Evolutionary conservation across 2,888 invertebrate species (phyloP).

Genomic region (Cerceris ruficornis): DNA sequence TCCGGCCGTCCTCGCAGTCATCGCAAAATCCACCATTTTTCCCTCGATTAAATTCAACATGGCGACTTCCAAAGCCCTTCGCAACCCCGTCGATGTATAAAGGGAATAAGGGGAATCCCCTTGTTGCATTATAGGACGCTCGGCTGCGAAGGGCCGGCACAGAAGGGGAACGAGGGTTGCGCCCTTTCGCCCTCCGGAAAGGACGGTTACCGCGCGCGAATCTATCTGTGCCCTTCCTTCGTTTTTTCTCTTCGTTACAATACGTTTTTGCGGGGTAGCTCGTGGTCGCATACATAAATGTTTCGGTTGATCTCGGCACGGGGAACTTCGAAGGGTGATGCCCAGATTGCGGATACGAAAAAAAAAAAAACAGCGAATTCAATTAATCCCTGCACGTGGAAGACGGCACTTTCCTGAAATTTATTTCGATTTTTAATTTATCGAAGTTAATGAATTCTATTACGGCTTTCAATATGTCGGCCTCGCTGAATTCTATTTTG

Average conservation of each 20-base stretch:
- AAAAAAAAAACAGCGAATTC: conserved; percentile 42
- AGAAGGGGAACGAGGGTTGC: conserved; percentile 62
- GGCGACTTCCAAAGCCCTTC: conserved; percentile 69
- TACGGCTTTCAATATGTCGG: no score
- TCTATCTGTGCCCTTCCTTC: conserved; percentile 64
- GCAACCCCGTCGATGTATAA: conserved; percentile 54
- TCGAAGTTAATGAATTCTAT: no score
- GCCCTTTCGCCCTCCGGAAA: conserved; percentile 71
- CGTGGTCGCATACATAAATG: conserved; percentile 73
- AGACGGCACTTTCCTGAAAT: not conserved
- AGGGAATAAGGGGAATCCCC: conserved; percentile 44
- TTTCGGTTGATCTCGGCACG: conserved; percentile 72
- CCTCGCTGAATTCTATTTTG: no score
- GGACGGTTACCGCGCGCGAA: conserved; percentile 72
- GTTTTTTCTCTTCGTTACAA: conserved; percentile 65
- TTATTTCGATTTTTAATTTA: not conserved
- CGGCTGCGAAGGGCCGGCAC: conserved; percentile 40
- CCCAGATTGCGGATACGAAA: conserved; percentile 14
- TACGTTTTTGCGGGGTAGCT: conserved; percentile 61
- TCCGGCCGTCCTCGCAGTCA: not conserved
- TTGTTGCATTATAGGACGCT: conserved; percentile 69
- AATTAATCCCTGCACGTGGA: conserved; percentile 29
- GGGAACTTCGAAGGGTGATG: conserved; percentile 40
- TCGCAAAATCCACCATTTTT: conserved; percentile 76
- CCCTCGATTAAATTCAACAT: conserved; percentile 79